Evolutionary conservation across 2,797 vertebrate genomes (phyloP), one percentile per base, ranked within the genome.

Genomic region (Platalea minor): DNA sequence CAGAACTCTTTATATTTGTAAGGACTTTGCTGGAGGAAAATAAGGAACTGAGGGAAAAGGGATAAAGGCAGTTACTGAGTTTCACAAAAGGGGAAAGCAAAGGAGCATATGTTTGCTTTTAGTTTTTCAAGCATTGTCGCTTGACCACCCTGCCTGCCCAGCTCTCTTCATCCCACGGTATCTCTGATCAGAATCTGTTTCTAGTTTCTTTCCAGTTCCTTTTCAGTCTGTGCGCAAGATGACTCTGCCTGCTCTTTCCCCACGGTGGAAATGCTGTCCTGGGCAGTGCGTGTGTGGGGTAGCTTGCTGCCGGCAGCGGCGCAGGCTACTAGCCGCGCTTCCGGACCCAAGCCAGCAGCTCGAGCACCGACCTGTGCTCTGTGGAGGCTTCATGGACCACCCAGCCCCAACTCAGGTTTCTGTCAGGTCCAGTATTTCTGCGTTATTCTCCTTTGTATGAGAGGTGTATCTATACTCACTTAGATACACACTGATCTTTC

Each of bases 251-350:
- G 63, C 2, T 1, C 24, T 46, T 18, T 43, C 26, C 45, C 29
- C 3, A 2, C 50, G 3, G 7, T 43, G 41, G 69, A 43, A 54
- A 12, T 7, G 16, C n/a, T n/a, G 14, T 29, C 21, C n/a, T 29
- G 39, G 26, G 78, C 45, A 60, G 35, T 13, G 8, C 0, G 2
- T 1, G 10, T 10, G 28, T 19, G 14, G 53, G 48, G 28, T 7
- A 8, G 26, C 31, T 35, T 2, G 2, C 33, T 0, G 3, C 18
- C 0, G 2, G 18, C 54, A 23, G 39, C 73, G 28, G 29, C 3
- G 0, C 9, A 7, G 54, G 20, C 57, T 57, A 8, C 43, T 17
- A 8, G 6, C 31, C 0, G 0, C 1, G 2, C 23, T 64, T 46
- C 59, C 50, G n/a, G 43, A 24, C 41, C 15, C 0, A 3, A 39